These are phyloP conservation scores for Periparus ater DNA, from an alignment of 2,797 vertebrate genomes.

Conservation along the genomic window DNA sequence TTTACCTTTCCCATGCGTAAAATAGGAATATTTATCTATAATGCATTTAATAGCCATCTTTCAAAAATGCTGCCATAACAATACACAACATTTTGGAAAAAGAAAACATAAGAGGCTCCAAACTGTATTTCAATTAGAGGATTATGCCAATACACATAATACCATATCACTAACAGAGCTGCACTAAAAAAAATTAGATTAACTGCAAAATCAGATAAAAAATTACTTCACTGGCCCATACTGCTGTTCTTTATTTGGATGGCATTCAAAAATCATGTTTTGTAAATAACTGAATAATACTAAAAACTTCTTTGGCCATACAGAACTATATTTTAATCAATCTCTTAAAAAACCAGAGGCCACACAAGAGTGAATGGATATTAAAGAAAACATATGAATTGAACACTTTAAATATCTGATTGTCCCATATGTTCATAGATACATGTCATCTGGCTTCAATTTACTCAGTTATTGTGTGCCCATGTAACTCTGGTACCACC, in stretches of 20 bases:
- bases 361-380: neutral
- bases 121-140: neutral
- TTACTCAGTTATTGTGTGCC: neutral
- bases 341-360: neutral
- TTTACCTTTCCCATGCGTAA: neutral
- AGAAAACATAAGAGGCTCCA: neutral
- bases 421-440: neutral
- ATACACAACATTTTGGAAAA: neutral
- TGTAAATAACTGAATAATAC: neutral
- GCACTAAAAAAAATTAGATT: neutral
- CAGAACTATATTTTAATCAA: neutral
- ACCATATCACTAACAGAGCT: neutral
- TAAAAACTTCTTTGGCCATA: neutral
- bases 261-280: constrained; percentile 7
- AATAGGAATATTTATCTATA: neutral
- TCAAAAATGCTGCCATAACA: constrained; percentile 17
- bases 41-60: neutral
- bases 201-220: constrained; percentile 45
- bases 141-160: constrained; percentile 45
- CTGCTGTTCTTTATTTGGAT: constrained; percentile 17
- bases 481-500: neutral
- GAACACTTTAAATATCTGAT: neutral
- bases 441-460: neutral
- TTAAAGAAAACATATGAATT: neutral
- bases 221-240: neutral